Conservation (phyloP, 2,888 invertebrate species). For the Omphaloscelis lunosa region DNA sequence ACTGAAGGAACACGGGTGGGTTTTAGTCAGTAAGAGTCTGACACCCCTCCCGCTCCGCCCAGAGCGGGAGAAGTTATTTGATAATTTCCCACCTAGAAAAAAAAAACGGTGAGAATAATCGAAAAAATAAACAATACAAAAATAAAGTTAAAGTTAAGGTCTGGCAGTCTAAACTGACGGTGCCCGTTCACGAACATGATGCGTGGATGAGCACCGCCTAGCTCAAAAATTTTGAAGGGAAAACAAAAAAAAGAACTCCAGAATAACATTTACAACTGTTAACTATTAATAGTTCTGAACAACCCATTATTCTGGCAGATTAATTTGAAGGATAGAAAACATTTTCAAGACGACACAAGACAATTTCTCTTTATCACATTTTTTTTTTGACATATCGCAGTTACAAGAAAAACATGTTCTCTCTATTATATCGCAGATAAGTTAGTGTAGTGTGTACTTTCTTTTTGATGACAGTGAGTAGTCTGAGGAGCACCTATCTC, state of each 20-base stretch:
- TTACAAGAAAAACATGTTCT: conserved; percentile 2
- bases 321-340: conserved; percentile 30
- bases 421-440: not conserved
- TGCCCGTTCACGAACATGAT: too few species aligned
- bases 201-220: too few species aligned
- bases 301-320: not conserved
- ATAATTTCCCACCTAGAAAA: too few species aligned
- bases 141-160: too few species aligned
- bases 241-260: not conserved
- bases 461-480: conserved; percentile 5
- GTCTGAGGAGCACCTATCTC: not conserved
- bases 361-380: not conserved
- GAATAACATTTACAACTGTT: not conserved
- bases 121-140: too few species aligned
- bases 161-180: too few species aligned
- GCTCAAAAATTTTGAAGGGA: too few species aligned
- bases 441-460: not conserved
- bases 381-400: not conserved
- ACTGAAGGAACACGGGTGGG: too few species aligned
- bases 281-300: not conserved
- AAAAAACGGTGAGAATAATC: too few species aligned
- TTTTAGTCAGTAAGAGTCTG: too few species aligned
- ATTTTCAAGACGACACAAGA: conserved; percentile 11
- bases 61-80: too few species aligned
- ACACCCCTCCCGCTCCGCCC: too few species aligned